Conservation (phyloP, 1,140 invertebrate genomes). For the Camponotus vicinus region DNA sequence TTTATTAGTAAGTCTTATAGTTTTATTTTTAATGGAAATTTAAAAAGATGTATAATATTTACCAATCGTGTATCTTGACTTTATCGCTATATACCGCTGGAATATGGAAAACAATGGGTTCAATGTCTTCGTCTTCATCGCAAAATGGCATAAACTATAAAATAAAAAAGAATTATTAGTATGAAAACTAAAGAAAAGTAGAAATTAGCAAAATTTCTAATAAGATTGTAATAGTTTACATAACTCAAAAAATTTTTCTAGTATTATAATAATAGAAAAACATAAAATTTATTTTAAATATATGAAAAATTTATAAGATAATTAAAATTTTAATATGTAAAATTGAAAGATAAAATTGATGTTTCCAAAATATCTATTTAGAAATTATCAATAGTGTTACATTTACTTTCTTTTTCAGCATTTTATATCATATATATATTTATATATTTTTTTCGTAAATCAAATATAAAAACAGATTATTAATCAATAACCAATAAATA, state of each 20-base stretch:
- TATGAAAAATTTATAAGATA: not conserved
- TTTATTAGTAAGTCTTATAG: no score
- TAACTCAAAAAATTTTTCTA: not conserved
- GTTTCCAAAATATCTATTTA: not conserved
- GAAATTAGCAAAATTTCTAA: not conserved
- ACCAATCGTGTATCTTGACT: conserved; percentile 78
- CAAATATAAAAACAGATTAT: not conserved
- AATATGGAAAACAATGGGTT: conserved; percentile 53
- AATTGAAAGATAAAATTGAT: conserved; percentile 1
- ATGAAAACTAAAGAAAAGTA: not conserved
- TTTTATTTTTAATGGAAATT: not conserved
- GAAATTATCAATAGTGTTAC: conserved; percentile 19
- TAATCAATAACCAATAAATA: not conserved
- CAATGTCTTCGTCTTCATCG: conserved; percentile 50
- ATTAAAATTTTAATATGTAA: not conserved
- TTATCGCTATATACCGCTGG: conserved; percentile 67
- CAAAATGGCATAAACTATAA: conserved; percentile 59
- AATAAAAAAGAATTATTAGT: conserved; percentile 27
- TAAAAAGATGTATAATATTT: not conserved
- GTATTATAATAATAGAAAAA: not conserved
- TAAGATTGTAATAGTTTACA: not conserved
- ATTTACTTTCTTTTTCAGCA: conserved; percentile 30
- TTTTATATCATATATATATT: conserved; percentile 21
- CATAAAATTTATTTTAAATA: not conserved
- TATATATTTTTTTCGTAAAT: not conserved